phyloP scores from a whole-genome alignment of 2,888 invertebrate genomes.

The Synanthedon formicaeformis region DNA sequence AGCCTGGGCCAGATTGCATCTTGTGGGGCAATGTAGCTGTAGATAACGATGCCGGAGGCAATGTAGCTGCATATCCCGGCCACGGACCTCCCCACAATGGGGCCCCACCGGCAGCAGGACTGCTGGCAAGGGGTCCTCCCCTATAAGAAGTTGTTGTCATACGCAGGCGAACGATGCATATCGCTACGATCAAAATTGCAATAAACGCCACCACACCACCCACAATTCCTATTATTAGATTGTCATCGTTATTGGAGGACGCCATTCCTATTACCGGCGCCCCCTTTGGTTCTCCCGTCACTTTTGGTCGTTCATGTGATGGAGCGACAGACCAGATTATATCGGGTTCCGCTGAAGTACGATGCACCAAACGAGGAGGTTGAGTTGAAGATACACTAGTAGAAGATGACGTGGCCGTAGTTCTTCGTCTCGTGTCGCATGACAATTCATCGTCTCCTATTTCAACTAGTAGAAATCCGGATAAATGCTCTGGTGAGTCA shows the following conservation, averaged over 20 bases:
- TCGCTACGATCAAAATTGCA: constrained; percentile 87
- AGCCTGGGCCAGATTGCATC: constrained; percentile 64
- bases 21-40: constrained; percentile 78
- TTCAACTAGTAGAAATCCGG: constrained; percentile 77
- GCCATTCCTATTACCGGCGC: constrained; percentile 68
- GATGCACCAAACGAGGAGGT: constrained; percentile 65
- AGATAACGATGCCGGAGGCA: constrained; percentile 71
- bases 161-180: constrained; percentile 85
- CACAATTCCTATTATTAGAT: constrained; percentile 94
- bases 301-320: constrained; percentile 70
- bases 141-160: constrained; percentile 78
- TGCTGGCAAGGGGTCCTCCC: constrained; percentile 75
- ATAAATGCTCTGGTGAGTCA: constrained; percentile 76
- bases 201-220: constrained; percentile 94
- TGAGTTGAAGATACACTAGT: constrained; percentile 56
- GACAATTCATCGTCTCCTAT: constrained; percentile 85
- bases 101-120: constrained; percentile 71
- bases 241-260: constrained; percentile 85
- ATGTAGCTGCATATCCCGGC: constrained; percentile 71
- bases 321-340: constrained; percentile 92
- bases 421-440: constrained; percentile 76
- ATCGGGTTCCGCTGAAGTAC: constrained; percentile 82
- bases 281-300: constrained; percentile 71
- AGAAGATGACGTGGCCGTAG: constrained; percentile 46
- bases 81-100: constrained; percentile 70